These are phyloP conservation scores for Protaetia brevitarsis DNA, from an alignment of 1,140 invertebrate genomes.

Conservation along the genomic window DNA sequence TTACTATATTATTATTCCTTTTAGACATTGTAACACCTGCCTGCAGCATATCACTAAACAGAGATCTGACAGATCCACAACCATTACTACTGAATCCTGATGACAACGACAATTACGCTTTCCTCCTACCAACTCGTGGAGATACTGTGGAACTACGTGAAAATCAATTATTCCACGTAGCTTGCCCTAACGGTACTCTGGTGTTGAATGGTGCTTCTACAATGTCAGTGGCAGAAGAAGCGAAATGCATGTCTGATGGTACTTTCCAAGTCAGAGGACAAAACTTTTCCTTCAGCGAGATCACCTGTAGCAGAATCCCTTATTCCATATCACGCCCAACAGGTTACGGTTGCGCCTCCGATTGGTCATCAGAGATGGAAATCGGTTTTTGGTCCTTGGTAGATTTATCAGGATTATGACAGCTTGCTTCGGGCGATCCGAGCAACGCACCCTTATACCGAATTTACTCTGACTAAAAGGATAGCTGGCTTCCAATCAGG, in stretches of 20 bases:
- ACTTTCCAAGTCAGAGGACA: conserved; percentile 18
- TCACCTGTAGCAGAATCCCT: conserved; percentile 28
- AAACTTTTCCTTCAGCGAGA: conserved; percentile 22
- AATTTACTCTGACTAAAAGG: conserved; percentile 35
- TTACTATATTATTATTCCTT: no score
- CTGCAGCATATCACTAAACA: conserved; percentile 22
- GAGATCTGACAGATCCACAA: conserved; percentile 6
- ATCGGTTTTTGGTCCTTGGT: conserved; percentile 39
- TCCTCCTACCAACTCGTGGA: conserved; percentile 3
- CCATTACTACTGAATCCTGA: conserved; percentile 4
- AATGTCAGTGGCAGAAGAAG: background rate
- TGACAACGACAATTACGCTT: background rate
- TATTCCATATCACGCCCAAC: conserved; percentile 28
- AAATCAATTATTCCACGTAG: conserved; percentile 26
- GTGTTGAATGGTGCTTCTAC: background rate
- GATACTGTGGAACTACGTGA: background rate
- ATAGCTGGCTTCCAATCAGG: conserved; percentile 38
- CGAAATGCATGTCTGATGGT: conserved; percentile 5
- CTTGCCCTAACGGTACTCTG: conserved; percentile 33
- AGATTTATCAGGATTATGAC: conserved; percentile 36
- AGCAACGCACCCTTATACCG: conserved; percentile 36
- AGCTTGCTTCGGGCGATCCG: conserved; percentile 38
- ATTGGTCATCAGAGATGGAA: conserved; percentile 34
- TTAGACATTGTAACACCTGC: no score
- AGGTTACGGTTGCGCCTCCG: conserved; percentile 37